phyloP scores from a whole-genome alignment of 2,797 vertebrate genomes.

The Phalanger gymnotis region DNA sequence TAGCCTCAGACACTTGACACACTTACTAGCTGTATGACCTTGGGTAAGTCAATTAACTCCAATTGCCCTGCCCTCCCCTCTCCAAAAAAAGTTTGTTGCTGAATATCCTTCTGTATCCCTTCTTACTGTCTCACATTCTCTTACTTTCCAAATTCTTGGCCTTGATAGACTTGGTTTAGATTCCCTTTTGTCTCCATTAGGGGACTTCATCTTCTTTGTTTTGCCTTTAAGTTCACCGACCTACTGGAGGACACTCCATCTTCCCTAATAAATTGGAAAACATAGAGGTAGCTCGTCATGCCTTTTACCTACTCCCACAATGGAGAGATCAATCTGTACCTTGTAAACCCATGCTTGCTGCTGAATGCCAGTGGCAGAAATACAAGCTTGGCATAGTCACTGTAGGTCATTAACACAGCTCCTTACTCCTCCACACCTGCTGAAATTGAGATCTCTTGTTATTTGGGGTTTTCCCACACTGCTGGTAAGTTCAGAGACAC shows the following conservation, averaged over 20 bases:
- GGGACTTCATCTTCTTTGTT: background rate
- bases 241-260: background rate
- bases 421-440: background rate
- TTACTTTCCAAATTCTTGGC: background rate
- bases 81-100: no score
- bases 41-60: no score
- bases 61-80: no score
- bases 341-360: background rate
- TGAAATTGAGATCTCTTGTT: background rate
- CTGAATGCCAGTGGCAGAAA: background rate
- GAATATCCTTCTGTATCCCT: background rate
- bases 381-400: background rate
- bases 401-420: background rate
- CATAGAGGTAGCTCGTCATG: background rate
- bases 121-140: background rate
- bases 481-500: background rate
- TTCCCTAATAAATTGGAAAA: background rate
- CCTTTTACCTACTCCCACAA: background rate
- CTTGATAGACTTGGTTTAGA: background rate
- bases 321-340: background rate
- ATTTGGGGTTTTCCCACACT: background rate
- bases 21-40: no score
- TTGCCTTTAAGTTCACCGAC: background rate
- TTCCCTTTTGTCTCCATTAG: background rate
- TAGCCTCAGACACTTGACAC: no score